phyloP scores from a whole-genome alignment of 2,888 invertebrate species.

The Anticlea derivata region DNA sequence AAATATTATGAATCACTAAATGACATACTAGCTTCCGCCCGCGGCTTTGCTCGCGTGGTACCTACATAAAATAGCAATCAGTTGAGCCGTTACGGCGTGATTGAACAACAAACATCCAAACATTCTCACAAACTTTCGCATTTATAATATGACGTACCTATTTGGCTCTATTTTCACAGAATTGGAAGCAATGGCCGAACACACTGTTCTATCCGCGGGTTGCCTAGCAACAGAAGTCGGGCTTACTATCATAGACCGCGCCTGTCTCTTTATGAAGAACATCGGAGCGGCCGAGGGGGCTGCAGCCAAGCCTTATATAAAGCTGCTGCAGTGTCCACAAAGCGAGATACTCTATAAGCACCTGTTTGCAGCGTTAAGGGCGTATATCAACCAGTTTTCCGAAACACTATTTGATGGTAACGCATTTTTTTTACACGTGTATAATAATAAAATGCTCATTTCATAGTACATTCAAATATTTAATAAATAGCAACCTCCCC shows the following conservation, averaged over 20 bases:
- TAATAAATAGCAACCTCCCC: too few species aligned
- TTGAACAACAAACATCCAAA: too few species aligned
- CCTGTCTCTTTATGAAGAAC: conserved; percentile 93
- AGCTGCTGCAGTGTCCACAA: conserved; percentile 94
- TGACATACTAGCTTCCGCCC: too few species aligned
- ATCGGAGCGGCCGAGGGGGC: conserved; percentile 91
- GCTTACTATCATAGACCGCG: conserved; percentile 92
- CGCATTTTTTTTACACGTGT: too few species aligned
- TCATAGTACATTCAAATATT: too few species aligned
- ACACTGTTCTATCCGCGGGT: conserved; percentile 70
- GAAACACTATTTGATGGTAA: conserved; percentile 92
- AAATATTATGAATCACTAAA: too few species aligned
- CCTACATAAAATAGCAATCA: too few species aligned
- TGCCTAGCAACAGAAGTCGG: conserved; percentile 94
- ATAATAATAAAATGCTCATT: too few species aligned
- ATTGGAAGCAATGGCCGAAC: conserved; percentile 72
- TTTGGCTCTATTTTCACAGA: conserved; percentile 58
- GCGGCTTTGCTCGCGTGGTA: too few species aligned
- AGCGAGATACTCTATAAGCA: conserved; percentile 95
- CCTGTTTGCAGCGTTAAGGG: conserved; percentile 94
- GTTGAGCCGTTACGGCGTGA: too few species aligned
- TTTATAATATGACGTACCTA: too few species aligned
- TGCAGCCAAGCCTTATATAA: conserved; percentile 93
- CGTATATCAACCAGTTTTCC: conserved; percentile 96
- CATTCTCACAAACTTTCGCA: too few species aligned